Conservation (phyloP, 1,140 invertebrate species). For the Aricia agestis region DNA sequence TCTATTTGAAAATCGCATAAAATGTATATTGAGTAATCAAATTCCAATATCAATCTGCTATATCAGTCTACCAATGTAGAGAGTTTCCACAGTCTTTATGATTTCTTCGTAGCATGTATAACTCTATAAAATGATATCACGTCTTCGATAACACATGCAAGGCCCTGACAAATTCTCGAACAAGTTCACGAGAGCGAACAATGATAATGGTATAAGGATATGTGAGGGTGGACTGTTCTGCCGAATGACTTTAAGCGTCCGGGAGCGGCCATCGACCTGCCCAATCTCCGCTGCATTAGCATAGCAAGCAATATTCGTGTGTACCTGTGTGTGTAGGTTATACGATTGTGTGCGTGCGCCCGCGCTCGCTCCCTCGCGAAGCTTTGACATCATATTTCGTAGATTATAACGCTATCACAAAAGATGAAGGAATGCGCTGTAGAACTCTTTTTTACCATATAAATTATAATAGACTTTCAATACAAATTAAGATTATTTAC, state of each 20-base stretch:
- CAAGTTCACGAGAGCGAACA: background rate
- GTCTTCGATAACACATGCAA: background rate
- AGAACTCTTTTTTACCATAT: background rate
- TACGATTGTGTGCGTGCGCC: constrained; percentile 35
- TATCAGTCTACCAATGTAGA: too few relatives aligned
- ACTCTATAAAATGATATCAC: background rate
- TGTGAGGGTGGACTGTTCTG: constrained; percentile 67
- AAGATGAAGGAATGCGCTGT: constrained; percentile 12
- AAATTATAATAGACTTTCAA: too few relatives aligned
- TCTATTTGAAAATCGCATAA: too few relatives aligned
- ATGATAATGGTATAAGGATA: constrained; percentile 14
- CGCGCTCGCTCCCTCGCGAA: constrained; percentile 40
- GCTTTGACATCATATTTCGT: constrained; percentile 24
- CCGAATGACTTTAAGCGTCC: constrained; percentile 75
- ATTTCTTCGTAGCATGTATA: background rate
- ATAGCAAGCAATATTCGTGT: constrained; percentile 73
- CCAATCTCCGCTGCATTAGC: constrained; percentile 77
- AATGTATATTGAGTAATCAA: too few relatives aligned
- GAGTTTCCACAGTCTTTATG: background rate
- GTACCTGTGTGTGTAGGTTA: constrained; percentile 32
- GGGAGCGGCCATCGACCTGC: constrained; percentile 76
- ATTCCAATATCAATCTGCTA: too few relatives aligned
- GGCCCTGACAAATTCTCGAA: background rate
- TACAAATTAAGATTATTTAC: too few relatives aligned
- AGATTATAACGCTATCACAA: constrained; percentile 28